Conservation (phyloP, 2,888 invertebrate genomes). For the Agonopterix heracliana region DNA sequence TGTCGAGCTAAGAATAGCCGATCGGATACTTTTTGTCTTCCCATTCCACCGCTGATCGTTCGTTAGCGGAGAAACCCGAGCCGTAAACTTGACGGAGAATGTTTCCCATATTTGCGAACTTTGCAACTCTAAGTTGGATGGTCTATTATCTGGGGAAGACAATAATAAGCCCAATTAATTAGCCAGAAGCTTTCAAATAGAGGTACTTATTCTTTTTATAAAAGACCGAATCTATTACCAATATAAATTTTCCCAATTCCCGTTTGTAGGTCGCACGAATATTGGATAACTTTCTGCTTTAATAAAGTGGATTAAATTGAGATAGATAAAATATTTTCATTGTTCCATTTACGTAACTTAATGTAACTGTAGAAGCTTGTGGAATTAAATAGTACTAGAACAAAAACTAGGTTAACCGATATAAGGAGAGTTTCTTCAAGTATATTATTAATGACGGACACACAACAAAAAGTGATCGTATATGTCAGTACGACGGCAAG, state of each 20-base stretch:
- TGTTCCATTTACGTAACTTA: too few relatives aligned
- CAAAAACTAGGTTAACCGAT: constrained; percentile 42
- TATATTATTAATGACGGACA: constrained; percentile 42
- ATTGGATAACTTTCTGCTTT: too few relatives aligned
- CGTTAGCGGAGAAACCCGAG: constrained; percentile 34
- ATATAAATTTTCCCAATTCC: too few relatives aligned
- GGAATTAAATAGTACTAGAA: constrained; percentile 11
- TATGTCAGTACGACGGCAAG: constrained; percentile 38
- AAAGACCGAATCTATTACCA: too few relatives aligned
- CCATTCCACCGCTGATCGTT: constrained; percentile 38
- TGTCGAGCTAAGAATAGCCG: constrained; percentile 48
- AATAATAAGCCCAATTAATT: too few relatives aligned
- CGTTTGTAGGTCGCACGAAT: too few relatives aligned
- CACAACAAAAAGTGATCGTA: constrained; percentile 36
- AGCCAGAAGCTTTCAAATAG: too few relatives aligned
- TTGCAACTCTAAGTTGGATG: constrained; percentile 3
- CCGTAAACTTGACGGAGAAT: constrained; percentile 31
- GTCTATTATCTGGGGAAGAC: constrained; percentile 7
- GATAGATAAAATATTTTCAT: too few relatives aligned
- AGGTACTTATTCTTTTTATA: too few relatives aligned
- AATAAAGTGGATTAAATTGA: too few relatives aligned
- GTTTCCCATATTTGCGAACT: constrained; percentile 8
- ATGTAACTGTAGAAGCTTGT: too few relatives aligned
- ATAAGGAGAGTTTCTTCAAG: constrained; percentile 36
- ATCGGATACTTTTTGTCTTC: constrained; percentile 49